Evolutionary conservation across 2,888 invertebrate species (phyloP).

Genomic region (Amphipyra berbera): DNA sequence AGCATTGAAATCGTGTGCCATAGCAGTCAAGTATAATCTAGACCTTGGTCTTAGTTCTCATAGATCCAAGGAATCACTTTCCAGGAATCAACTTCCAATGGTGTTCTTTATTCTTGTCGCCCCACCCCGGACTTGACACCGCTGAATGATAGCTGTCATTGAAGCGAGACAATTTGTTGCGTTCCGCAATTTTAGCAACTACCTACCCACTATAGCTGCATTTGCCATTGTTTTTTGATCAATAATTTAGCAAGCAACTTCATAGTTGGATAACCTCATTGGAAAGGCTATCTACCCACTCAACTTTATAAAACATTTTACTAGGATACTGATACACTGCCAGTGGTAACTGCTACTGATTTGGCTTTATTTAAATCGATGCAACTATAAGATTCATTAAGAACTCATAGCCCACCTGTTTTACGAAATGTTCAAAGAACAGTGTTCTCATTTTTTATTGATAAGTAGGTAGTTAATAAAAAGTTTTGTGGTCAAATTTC

Average conservation of each 20-base stretch:
- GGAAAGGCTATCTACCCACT: slow-evolving; percentile 45
- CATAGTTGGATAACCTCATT: slow-evolving; percentile 57
- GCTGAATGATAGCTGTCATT: slow-evolving; percentile 82
- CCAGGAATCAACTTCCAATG: slow-evolving; percentile 56
- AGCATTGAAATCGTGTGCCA: slow-evolving; percentile 68
- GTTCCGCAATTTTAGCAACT: slow-evolving; percentile 67
- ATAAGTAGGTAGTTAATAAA: no score
- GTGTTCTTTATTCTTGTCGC: slow-evolving; percentile 76
- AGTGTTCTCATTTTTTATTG: no score
- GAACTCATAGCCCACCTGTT: no score
- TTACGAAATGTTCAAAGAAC: no score
- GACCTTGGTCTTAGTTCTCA: slow-evolving; percentile 35
- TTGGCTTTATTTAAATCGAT: no score
- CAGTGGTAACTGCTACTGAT: no score
- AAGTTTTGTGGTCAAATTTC: no score
- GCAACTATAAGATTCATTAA: no score
- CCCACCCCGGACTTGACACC: slow-evolving; percentile 83
- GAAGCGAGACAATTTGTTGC: slow-evolving; percentile 81
- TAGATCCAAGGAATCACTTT: slow-evolving; percentile 32
- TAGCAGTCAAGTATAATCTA: slow-evolving; percentile 52
- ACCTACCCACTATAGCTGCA: slow-evolving; percentile 50
- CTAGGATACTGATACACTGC: background rate
- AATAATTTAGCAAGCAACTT: slow-evolving; percentile 50
- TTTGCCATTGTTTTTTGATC: slow-evolving; percentile 57
- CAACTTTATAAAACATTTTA: slow-evolving; percentile 19